These are phyloP conservation scores for Hirtodrosophila histrioides DNA, from an alignment of 2,888 invertebrate species.

Conservation along the genomic window DNA sequence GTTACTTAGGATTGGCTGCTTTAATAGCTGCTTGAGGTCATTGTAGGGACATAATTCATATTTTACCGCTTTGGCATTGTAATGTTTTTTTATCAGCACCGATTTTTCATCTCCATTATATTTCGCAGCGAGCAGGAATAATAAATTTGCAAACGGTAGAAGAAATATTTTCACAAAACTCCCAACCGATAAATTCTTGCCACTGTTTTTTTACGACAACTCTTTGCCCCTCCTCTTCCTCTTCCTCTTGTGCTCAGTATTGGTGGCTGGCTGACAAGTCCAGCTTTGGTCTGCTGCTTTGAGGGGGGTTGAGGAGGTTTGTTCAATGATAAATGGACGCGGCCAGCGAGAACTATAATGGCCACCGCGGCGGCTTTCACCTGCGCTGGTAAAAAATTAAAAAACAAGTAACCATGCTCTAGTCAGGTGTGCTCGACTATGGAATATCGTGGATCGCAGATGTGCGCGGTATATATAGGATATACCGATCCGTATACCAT, in stretches of 20 bases:
- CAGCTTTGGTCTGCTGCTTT: conserved; percentile 35
- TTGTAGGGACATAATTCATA: conserved; percentile 51
- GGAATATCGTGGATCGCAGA: conserved; percentile 4
- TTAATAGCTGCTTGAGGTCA: conserved; percentile 46
- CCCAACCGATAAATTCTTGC: conserved; percentile 66
- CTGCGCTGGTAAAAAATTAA: conserved; percentile 51
- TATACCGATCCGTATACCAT: no score
- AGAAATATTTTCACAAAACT: conserved; percentile 70
- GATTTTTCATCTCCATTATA: conserved; percentile 74
- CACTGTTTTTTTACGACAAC: conserved; percentile 20
- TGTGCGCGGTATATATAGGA: no score
- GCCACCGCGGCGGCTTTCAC: conserved; percentile 69
- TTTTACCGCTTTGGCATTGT: conserved; percentile 35
- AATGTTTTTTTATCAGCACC: conserved; percentile 38
- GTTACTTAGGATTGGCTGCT: conserved; percentile 25
- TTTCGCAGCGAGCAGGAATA: conserved; percentile 52
- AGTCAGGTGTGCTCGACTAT: not conserved
- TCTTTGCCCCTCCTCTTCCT: conserved; percentile 21
- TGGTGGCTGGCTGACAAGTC: conserved; percentile 63
- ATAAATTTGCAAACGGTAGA: conserved; percentile 75
- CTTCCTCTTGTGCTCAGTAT: conserved; percentile 22
- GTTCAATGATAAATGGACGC: conserved; percentile 70
- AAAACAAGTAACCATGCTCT: conserved; percentile 1
- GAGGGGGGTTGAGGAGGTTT: conserved; percentile 6
- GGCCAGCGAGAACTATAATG: conserved; percentile 71